Conservation (phyloP, 2,888 invertebrate genomes). For the Notocelia uddmanniana region DNA sequence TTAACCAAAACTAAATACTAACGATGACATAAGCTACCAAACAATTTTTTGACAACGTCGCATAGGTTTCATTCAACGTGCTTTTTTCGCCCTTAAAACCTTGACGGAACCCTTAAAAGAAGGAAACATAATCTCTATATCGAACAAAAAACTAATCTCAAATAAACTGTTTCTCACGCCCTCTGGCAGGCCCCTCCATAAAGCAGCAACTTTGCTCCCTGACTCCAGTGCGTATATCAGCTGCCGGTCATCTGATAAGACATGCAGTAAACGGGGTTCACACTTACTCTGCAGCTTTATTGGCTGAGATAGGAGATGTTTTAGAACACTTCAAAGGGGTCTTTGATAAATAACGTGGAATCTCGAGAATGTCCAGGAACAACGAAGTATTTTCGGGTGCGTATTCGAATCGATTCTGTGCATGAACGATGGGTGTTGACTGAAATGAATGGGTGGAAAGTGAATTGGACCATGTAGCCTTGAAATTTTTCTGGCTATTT, state of each 20-base stretch:
- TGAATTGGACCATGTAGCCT: no score
- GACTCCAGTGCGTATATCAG: slow-evolving; percentile 52
- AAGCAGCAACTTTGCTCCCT: slow-evolving; percentile 38
- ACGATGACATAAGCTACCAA: no score
- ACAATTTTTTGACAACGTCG: no score
- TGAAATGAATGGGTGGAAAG: no score
- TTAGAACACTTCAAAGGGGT: slow-evolving; percentile 17
- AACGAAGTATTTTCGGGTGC: background rate
- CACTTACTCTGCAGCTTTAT: slow-evolving; percentile 70
- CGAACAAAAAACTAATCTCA: slow-evolving; percentile 7
- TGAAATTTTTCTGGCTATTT: no score
- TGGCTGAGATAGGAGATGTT: slow-evolving; percentile 14
- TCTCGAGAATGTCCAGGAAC: background rate
- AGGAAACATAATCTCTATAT: background rate
- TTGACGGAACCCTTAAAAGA: background rate
- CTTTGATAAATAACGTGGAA: background rate
- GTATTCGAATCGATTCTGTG: background rate
- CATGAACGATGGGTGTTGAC: no score
- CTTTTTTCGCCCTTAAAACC: background rate
- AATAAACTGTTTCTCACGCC: slow-evolving; percentile 16
- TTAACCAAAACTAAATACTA: no score
- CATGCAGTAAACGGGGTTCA: slow-evolving; percentile 65
- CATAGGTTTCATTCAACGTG: background rate
- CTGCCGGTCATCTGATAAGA: slow-evolving; percentile 72
- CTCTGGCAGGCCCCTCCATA: slow-evolving; percentile 12